Evolutionary conservation across 2,113 vertebrate species (phyloP).

Genomic region (Hassar affinis): DNA sequence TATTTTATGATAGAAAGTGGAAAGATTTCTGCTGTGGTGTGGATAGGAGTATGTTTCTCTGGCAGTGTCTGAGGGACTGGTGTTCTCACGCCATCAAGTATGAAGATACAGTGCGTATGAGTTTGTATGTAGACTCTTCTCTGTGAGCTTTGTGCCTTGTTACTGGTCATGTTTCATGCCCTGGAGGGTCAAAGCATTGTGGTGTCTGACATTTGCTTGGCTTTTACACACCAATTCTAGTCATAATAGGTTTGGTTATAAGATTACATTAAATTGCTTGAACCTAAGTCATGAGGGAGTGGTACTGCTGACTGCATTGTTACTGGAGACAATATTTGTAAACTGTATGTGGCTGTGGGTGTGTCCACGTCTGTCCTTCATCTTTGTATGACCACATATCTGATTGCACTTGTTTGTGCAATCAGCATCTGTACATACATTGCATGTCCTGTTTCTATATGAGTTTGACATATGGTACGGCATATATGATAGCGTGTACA

Average conservation of each 20-base stretch:
- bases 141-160: not conserved
- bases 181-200: not conserved
- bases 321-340: not conserved
- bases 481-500: not conserved
- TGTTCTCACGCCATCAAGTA: conserved; percentile 26
- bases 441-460: not conserved
- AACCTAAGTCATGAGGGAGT: not conserved
- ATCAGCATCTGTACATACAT: not conserved
- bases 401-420: not conserved
- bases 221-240: not conserved
- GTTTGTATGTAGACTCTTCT: not conserved
- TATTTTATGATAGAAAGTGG: conserved; percentile 34
- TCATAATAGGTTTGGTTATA: not conserved
- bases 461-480: not conserved
- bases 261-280: not conserved
- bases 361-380: not conserved
- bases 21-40: not conserved
- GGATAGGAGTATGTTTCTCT: not conserved
- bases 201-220: not conserved
- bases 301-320: not conserved
- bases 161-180: not conserved
- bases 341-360: not conserved
- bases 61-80: conserved; percentile 5
- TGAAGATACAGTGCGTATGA: not conserved
- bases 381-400: not conserved